Evolutionary conservation across 1,140 invertebrate genomes (phyloP).

Genomic region (Araneus ventricosus): DNA sequence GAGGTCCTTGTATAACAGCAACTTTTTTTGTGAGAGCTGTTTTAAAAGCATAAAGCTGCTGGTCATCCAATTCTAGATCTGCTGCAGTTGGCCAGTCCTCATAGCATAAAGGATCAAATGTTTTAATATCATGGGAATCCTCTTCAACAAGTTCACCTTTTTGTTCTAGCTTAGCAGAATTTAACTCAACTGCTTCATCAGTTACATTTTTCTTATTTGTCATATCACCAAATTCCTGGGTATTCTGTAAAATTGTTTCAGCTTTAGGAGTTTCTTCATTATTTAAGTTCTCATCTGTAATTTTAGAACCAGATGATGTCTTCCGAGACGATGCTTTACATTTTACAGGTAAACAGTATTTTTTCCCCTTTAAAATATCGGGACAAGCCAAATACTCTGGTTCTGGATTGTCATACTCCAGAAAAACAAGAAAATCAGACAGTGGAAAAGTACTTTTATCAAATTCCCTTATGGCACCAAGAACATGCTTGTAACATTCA

Average conservation of each 20-base stretch:
- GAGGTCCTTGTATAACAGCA: slow-evolving; percentile 87
- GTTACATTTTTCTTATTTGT: neutral
- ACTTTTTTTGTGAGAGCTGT: slow-evolving; percentile 81
- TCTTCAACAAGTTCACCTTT: neutral
- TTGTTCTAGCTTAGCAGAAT: neutral
- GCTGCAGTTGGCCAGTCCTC: slow-evolving; percentile 64
- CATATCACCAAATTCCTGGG: neutral
- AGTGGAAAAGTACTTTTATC: slow-evolving; percentile 80
- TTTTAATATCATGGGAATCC: neutral
- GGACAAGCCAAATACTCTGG: slow-evolving; percentile 49
- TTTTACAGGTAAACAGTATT: slow-evolving; percentile 60
- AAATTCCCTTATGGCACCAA: slow-evolving; percentile 79
- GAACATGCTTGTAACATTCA: slow-evolving; percentile 81
- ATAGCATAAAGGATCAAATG: slow-evolving; percentile 50
- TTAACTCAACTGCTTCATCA: neutral
- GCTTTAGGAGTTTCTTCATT: neutral
- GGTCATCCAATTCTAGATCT: slow-evolving; percentile 78
- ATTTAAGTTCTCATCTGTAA: neutral
- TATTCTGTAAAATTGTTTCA: neutral
- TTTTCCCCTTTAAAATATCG: neutral
- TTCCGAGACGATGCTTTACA: neutral
- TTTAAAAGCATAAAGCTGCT: slow-evolving; percentile 81
- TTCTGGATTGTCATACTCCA: slow-evolving; percentile 65
- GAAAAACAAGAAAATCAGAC: slow-evolving; percentile 77
- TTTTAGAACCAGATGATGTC: neutral